Percentiles rank a stretch among this genome's conserved stretches.
Conservation (phyloP, 1,140 invertebrate species). For the Limonius californicus region DNA sequence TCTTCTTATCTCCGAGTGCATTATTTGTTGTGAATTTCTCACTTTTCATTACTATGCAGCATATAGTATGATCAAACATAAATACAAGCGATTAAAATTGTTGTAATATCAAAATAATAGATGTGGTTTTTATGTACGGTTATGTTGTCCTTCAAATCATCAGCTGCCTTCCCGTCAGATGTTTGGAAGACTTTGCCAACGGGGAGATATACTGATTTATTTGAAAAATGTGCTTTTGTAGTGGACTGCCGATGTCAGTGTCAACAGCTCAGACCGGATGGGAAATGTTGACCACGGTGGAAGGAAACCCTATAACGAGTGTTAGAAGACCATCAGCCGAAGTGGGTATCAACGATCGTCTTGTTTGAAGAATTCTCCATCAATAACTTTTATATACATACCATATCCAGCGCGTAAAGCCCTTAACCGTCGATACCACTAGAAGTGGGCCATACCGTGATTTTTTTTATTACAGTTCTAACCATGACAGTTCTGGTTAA, state of each 20-base stretch:
- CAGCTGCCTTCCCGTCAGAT: neutral
- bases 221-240: neutral
- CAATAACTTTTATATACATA: neutral
- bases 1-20: no score
- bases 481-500: no score
- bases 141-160: neutral
- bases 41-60: no score
- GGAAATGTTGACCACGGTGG: neutral
- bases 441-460: no score
- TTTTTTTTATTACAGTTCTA: no score
- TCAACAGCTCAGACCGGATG: no score
- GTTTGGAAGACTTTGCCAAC: neutral
- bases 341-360: neutral
- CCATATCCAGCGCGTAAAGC: neutral
- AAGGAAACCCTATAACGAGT: neutral
- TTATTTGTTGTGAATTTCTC: no score
- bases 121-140: neutral
- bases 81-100: neutral
- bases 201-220: neutral
- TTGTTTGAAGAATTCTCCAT: neutral
- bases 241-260: neutral
- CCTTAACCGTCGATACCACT: neutral
- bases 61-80: no score
- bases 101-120: neutral
- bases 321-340: neutral